phyloP scores from a whole-genome alignment of 2,888 invertebrate genomes.

The Isotomurus palustris region DNA sequence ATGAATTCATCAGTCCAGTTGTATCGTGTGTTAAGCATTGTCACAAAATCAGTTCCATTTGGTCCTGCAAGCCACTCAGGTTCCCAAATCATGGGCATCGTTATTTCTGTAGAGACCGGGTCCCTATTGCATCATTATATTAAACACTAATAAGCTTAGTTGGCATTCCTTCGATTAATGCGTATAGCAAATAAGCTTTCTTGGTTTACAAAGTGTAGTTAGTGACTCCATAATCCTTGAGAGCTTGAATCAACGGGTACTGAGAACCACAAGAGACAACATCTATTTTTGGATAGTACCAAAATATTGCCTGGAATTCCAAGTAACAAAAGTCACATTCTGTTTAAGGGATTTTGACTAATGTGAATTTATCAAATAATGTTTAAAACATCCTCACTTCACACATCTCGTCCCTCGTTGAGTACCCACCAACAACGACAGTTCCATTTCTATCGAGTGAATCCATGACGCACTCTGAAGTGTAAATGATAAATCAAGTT shows the following conservation, averaged over 20 bases:
- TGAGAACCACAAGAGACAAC: slow-evolving; percentile 11
- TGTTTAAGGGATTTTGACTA: too few species aligned
- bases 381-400: background rate
- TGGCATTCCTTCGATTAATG: too few species aligned
- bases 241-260: background rate
- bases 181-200: too few species aligned
- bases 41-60: too few species aligned
- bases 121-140: too few species aligned
- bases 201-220: slow-evolving; percentile 11
- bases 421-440: background rate
- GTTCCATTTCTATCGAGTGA: background rate
- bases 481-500: background rate
- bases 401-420: slow-evolving; percentile 6
- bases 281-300: slow-evolving; percentile 9
- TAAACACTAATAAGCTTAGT: too few species aligned
- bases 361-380: too few species aligned
- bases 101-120: too few species aligned
- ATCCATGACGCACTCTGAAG: background rate
- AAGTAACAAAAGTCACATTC: background rate
- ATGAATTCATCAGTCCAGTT: too few species aligned
- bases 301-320: slow-evolving; percentile 2
- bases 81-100: too few species aligned
- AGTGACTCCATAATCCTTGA: slow-evolving; percentile 14
- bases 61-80: too few species aligned
- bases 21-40: too few species aligned